Conservation (phyloP, 2,113 vertebrate genomes). For the Dasyurus viverrinus region DNA sequence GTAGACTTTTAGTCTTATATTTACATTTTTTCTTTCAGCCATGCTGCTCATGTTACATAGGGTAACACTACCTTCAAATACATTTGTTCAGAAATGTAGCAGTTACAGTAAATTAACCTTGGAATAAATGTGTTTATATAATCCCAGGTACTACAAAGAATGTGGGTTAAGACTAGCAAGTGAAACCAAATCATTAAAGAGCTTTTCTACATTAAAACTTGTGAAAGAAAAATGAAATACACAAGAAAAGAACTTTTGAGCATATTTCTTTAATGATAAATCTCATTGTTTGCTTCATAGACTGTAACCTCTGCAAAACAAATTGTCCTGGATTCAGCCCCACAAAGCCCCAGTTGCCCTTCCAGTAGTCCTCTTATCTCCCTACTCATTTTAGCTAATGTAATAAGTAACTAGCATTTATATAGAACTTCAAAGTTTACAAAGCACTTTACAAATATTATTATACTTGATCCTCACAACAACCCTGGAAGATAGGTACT, state of each 20-base stretch:
- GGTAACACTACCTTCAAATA: conserved; percentile 28
- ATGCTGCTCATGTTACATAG: conserved; percentile 19
- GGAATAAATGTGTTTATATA: neutral
- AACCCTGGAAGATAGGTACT: neutral
- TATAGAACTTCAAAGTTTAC: neutral
- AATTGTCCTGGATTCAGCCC: neutral
- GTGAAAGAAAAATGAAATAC: neutral
- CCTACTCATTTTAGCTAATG: neutral
- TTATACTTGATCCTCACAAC: neutral
- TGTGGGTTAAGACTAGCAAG: neutral
- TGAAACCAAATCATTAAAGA: neutral
- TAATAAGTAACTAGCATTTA: neutral
- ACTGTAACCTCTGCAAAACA: neutral
- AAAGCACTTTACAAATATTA: neutral
- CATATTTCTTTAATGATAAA: neutral
- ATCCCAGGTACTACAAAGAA: neutral
- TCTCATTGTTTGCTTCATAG: neutral
- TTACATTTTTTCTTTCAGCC: conserved; percentile 47
- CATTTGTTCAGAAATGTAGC: neutral
- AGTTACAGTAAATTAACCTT: neutral
- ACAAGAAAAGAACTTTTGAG: neutral
- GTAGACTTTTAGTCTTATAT: neutral
- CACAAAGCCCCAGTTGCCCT: neutral
- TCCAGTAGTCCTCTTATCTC: neutral
- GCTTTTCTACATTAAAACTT: conserved; percentile 26